Evolutionary conservation across 2,797 vertebrate species (phyloP).

Genomic region (Phrynocephalus vlangalii): DNA sequence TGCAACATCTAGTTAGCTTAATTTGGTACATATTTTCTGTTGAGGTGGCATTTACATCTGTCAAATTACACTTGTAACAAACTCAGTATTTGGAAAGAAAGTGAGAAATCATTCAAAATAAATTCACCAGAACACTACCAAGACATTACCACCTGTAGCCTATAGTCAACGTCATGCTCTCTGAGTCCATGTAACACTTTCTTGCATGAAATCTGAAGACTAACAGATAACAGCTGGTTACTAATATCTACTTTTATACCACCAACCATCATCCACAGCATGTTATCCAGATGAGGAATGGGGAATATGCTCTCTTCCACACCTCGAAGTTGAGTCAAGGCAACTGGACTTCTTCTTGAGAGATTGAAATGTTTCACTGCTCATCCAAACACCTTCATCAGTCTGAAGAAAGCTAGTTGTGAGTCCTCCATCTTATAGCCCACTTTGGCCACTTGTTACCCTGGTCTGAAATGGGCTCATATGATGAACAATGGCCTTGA

Average conservation of each 20-base stretch:
- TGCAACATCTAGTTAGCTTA: neutral
- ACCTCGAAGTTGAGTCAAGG: too few relatives aligned
- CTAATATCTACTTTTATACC: neutral
- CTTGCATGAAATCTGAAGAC: neutral
- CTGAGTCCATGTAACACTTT: neutral
- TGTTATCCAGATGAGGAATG: too few relatives aligned
- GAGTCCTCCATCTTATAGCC: too few relatives aligned
- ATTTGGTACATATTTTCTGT: neutral
- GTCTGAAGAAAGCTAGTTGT: too few relatives aligned
- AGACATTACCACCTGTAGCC: neutral
- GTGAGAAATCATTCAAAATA: neutral
- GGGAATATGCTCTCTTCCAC: too few relatives aligned
- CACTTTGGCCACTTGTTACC: too few relatives aligned
- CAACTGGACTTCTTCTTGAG: too few relatives aligned
- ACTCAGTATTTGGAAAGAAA: neutral
- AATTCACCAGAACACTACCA: neutral
- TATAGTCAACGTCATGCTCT: neutral
- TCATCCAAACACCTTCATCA: too few relatives aligned
- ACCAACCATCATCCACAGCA: neutral
- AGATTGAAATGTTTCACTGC: too few relatives aligned
- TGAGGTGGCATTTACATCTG: neutral
- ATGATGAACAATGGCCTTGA: too few relatives aligned
- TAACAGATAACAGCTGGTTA: neutral
- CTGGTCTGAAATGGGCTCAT: too few relatives aligned
- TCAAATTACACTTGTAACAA: neutral